Conservation (phyloP, 37 sponge, comb jelly and placozoan genomes). For the Diacarnus erythraeanus region DNA sequence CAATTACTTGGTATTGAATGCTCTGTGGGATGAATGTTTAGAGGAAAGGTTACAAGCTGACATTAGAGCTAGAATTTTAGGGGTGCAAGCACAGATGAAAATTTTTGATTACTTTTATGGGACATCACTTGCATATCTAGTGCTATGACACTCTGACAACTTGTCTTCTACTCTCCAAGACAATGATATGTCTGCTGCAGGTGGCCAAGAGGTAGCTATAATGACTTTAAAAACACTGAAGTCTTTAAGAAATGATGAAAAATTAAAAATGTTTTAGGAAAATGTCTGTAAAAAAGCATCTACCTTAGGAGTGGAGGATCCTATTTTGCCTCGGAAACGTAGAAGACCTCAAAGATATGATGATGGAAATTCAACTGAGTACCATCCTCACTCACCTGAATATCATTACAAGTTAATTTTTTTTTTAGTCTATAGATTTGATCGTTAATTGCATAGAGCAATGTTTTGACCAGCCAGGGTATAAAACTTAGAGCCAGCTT, state of each 20-base stretch:
- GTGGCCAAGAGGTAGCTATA: conserved; percentile 57
- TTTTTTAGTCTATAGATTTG: conserved; percentile 26
- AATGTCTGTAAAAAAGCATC: background rate
- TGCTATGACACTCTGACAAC: conserved; percentile 63
- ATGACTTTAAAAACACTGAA: conserved; percentile 39
- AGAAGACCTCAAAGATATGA: conserved; percentile 18
- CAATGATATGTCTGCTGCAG: conserved; percentile 48
- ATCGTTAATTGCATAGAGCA: conserved; percentile 5
- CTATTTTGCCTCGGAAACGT: conserved; percentile 34
- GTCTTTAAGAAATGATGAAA: conserved; percentile 12
- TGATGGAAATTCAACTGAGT: conserved; percentile 18
- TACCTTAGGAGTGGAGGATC: background rate
- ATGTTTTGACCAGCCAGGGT: conserved; percentile 29
- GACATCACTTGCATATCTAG: conserved; percentile 26
- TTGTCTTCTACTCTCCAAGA: conserved; percentile 51
- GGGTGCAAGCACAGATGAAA: background rate
- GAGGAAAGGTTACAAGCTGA: conserved; percentile 55
- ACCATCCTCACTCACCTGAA: conserved; percentile 28
- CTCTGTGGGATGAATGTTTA: conserved; percentile 75
- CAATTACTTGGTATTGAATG: no score
- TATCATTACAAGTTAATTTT: conserved; percentile 47
- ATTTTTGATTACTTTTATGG: conserved; percentile 15
- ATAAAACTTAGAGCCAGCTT: conserved; percentile 33
- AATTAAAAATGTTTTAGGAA: background rate
- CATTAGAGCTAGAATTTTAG: background rate